A percentile compares a stretch with the other conserved stretches of the same genome.
Conservation (phyloP, 2,797 vertebrate species). For the Sarcophilus harrisii region DNA sequence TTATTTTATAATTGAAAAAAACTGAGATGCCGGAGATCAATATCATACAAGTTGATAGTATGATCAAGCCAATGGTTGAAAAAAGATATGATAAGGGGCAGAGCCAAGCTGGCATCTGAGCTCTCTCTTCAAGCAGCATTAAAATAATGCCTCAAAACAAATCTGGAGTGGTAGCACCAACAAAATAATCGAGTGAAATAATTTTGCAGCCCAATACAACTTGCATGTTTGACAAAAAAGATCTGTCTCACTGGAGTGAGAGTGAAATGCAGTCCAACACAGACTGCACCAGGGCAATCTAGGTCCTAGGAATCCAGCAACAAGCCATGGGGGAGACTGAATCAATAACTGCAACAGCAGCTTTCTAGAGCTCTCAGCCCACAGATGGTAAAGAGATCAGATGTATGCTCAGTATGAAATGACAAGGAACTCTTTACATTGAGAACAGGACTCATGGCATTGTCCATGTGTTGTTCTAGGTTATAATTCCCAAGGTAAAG, state of each 20-base stretch:
- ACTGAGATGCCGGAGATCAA: neutral
- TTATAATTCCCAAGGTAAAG: neutral
- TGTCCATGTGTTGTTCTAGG: neutral
- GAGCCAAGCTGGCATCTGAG: no score
- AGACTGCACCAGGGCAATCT: neutral
- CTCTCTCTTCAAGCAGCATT: no score
- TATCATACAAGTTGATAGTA: neutral
- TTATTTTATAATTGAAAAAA: neutral
- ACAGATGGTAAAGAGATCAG: neutral
- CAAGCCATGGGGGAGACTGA: neutral
- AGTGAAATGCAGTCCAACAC: neutral
- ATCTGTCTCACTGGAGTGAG: neutral
- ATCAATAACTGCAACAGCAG: neutral
- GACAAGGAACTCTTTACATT: neutral
- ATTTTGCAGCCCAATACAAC: neutral
- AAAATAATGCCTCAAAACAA: no score
- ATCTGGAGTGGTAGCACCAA: neutral
- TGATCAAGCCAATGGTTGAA: no score
- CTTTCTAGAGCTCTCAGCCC: neutral
- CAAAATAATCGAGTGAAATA: neutral
- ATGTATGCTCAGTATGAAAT: neutral
- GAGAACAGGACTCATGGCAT: neutral
- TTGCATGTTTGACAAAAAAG: neutral
- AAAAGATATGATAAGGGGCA: no score
- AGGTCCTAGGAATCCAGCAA: neutral